Base-by-base conservation (phyloP, 2,888 invertebrate species). In the Brachypalpus laphriformis region DNA sequence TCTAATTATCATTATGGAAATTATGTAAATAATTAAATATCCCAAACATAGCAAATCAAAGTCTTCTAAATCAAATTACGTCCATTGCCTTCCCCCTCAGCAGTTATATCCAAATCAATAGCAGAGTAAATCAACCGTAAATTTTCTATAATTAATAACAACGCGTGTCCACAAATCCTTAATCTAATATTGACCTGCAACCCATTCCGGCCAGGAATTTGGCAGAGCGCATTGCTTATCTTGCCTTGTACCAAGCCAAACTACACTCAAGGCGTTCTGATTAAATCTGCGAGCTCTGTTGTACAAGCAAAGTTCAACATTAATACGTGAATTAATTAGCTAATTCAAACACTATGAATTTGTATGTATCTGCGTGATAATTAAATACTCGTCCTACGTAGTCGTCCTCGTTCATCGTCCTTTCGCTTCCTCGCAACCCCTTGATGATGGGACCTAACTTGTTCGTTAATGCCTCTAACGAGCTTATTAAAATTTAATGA, bases 401-500 rank as follows among this genome's bases (percentile, higher is more conserved):
- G 16, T 56, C 42, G 37, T 4, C 16, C 16, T 14, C 31, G 22
- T n/a, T 18, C 65, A 34, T 59, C 42, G 65, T 70, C 71, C 61
- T 63, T 66, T 51, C 25, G 25, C 25, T 47, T 25, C 51, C 57
- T 40, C 34, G 14, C 49, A 42, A 47, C 66, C 72, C 77, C 61
- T 82, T 66, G 51, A 37, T 42, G 61, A 42, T 42, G 57, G 40
- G 45, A 25, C 34, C 82, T 83, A 63, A 77, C 77, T 83, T 74
- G 83, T 68, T 85, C 85, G 81, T 59, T 85, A 85, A 85, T 85
- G 75, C 85, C 81, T 68, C 85, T 85, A 85, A 85, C 75, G 85
- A 85, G 85, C 85, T 85, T 85, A 85, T 85, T 85, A 85, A 85
- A 85, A 85, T 85, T 85, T 85, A 81, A 85, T 85, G 85, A 85